Percentiles rank a stretch among this genome's conserved stretches.
phyloP scores from a whole-genome alignment of 2,797 vertebrate species.

The Characodon lateralis region DNA sequence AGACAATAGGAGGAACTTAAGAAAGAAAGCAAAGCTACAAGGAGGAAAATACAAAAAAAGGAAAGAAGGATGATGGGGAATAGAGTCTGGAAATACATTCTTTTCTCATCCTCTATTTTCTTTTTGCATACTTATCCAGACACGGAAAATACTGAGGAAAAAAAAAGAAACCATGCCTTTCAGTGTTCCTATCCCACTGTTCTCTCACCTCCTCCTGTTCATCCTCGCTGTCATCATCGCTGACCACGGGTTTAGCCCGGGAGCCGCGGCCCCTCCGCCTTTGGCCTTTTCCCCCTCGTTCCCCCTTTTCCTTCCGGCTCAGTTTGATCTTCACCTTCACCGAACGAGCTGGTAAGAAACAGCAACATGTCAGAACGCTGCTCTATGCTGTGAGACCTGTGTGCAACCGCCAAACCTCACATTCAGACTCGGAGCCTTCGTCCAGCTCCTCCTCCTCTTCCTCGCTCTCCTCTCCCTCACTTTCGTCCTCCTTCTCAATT shows the following conservation, averaged over 20 bases:
- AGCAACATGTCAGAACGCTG: background rate
- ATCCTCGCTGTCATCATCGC: conserved; percentile 94
- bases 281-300: conserved; percentile 85
- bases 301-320: conserved; percentile 89
- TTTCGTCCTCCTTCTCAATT: conserved; percentile 95
- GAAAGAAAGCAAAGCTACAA: background rate
- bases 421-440: conserved; percentile 93
- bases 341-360: conserved; percentile 82
- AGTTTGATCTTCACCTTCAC: conserved; percentile 95
- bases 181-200: background rate
- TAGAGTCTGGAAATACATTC: background rate
- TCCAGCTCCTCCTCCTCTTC: conserved; percentile 91
- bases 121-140: background rate
- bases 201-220: conserved; percentile 90
- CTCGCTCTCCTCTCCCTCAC: conserved; percentile 93
- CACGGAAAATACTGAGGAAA: background rate
- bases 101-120: background rate
- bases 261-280: conserved; percentile 84
- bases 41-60: background rate
- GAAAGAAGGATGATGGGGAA: background rate
- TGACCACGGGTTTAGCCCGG: conserved; percentile 92
- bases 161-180: background rate
- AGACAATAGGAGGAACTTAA: too few species aligned
- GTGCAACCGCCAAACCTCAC: conserved; percentile 69
- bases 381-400: accelerated